Base-by-base conservation (phyloP, 2,797 vertebrate species). In the Darevskia mixta region DNA sequence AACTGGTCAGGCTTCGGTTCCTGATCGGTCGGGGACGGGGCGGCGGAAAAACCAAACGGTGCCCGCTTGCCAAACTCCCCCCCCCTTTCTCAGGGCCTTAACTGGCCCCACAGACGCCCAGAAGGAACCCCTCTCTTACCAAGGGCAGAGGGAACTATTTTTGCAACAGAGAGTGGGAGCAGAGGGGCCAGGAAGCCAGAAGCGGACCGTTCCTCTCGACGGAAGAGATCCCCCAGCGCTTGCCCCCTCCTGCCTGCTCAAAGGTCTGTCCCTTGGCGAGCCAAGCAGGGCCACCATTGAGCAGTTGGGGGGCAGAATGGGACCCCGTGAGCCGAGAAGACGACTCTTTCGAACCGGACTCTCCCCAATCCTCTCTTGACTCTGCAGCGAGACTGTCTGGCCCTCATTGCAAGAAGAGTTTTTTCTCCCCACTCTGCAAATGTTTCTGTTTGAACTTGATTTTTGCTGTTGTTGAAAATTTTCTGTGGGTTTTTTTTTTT, bases 1-100 rank as follows among this genome's bases (percentile, higher is more conserved):
- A n/a, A n/a, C n/a, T 11, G n/a, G 71, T 11, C n/a, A 0, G 1
- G 38, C 2, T 7, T 29, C 11, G 0, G 27, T n/a, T 49, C 17
- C 64, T 71, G 49, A 5, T 29, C 45, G 5, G 69, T 10, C n/a
- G 6, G 43, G 43, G n/a, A 29, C 3, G 13, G 82, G 29, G 43
- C 13, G 17, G 43, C 15, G 15, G 32, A 6, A 4, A 69, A 4
- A 69, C 78, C 15, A 20, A 20, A 32, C 8, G 15, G 29, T 3
- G 78, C 32, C 10, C 4, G 4, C 27, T 2, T 29, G 27, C 2
- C 6, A 49, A 8, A 20, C 5, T 13, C 9, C 43, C 3, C 75
- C 25, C 41, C 25, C 45, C 29, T 1, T 35, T 10, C 49, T 55
- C 49, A 18, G 18, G n/a, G 20, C 2, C 18, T 38, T 49, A 1